Conservation (phyloP, 2,113 vertebrate genomes). For the Megatriorchis doriae region DNA sequence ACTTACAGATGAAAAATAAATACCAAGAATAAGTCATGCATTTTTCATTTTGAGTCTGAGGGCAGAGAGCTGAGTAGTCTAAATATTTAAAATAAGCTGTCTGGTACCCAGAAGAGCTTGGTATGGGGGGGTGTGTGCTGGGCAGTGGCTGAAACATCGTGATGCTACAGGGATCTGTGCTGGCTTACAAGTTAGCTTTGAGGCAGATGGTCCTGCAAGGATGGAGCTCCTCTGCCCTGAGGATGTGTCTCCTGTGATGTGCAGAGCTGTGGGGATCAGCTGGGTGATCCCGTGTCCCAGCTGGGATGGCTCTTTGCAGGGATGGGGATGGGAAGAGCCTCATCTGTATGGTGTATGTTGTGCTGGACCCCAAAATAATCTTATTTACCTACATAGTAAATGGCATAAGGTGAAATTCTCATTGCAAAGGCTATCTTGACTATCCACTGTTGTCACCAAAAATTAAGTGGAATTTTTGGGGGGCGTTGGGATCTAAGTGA, state of each 20-base stretch:
- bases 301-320: not conserved
- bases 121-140: accelerated
- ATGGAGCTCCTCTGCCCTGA: not conserved
- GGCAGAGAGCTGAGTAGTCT: not conserved
- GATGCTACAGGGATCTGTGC: accelerated
- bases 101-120: not conserved
- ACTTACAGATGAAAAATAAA: slow-evolving; percentile 3
- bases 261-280: accelerated
- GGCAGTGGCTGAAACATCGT: not conserved
- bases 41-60: not conserved
- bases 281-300: not conserved
- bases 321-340: not conserved
- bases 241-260: accelerated
- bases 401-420: not conserved
- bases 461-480: not conserved
- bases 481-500: not conserved
- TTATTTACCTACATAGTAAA: too few relatives aligned
- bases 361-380: not conserved
- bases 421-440: not conserved
- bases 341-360: too few relatives aligned
- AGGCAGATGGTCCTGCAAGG: not conserved
- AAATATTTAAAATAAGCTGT: not conserved
- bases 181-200: accelerated
- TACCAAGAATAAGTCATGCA: not conserved
- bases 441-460: too few relatives aligned